phyloP scores from a whole-genome alignment of 2,888 invertebrate genomes.

The Drosophila pseudotalamancana region DNA sequence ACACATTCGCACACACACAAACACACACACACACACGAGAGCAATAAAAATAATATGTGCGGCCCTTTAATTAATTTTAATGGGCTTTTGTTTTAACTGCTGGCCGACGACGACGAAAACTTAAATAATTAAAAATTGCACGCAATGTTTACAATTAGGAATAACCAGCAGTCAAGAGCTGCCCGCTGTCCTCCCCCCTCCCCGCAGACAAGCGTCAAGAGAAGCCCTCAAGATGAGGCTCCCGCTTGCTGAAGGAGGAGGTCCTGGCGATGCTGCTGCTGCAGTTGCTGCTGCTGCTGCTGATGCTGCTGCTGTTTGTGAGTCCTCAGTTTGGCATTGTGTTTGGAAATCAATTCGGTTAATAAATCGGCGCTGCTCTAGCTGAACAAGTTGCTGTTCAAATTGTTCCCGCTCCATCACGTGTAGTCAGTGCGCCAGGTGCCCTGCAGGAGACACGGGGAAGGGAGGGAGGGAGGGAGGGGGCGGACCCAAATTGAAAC shows the following conservation, averaged over 20 bases:
- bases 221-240: neutral
- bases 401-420: conserved; percentile 88
- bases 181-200: conserved; percentile 25
- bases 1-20: conserved; percentile 7
- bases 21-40: conserved; percentile 38
- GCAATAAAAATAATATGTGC: conserved; percentile 72
- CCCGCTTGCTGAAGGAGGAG: conserved; percentile 13
- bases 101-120: conserved; percentile 65
- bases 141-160: conserved; percentile 82
- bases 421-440: conserved; percentile 97
- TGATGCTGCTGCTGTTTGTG: conserved; percentile 13
- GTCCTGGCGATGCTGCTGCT: conserved; percentile 9
- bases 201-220: neutral
- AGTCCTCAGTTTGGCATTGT: conserved; percentile 79
- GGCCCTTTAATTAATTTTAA: conserved; percentile 79
- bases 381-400: conserved; percentile 85
- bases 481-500: conserved; percentile 12
- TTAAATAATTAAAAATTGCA: conserved; percentile 84
- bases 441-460: conserved; percentile 86
- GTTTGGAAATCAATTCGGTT: conserved; percentile 54
- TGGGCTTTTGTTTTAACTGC: conserved; percentile 68
- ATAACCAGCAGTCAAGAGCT: conserved; percentile 70
- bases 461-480: conserved; percentile 34
- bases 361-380: conserved; percentile 59
- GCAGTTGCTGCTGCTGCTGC: neutral